A percentile compares a stretch with the other conserved stretches of the same genome.
These are phyloP conservation scores for Epizoanthus fatuus DNA, from an alignment of 92 coral and sea anemone genomes.

Conservation along the genomic window DNA sequence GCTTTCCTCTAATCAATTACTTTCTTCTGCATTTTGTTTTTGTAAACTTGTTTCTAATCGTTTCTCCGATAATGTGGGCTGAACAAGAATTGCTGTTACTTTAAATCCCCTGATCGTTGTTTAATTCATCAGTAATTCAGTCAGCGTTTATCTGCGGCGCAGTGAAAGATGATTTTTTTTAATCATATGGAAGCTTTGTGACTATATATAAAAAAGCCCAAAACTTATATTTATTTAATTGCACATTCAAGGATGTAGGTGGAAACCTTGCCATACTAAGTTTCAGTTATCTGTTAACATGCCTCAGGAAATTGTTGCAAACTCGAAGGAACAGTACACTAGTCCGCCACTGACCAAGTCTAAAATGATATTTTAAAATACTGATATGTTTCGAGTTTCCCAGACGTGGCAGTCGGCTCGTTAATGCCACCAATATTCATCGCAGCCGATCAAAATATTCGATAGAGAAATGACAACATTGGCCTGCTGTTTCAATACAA, in stretches of 20 bases:
- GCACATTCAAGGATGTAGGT: not conserved
- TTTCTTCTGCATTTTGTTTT: constrained; percentile 35
- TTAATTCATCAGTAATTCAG: constrained; percentile 12
- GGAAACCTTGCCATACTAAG: not conserved
- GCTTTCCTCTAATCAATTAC: constrained; percentile 46
- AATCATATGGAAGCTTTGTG: not conserved
- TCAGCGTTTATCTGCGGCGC: not conserved
- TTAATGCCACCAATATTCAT: constrained; percentile 2
- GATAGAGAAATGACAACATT: constrained; percentile 16
- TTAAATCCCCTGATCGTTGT: not conserved
- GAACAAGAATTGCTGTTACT: not conserved
- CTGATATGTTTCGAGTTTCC: not conserved
- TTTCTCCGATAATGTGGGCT: constrained; percentile 19
- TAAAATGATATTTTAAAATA: too few relatives aligned
- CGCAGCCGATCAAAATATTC: constrained; percentile 1
- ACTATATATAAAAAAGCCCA: not conserved
- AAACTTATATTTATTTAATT: not conserved
- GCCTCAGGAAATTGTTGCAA: not conserved
- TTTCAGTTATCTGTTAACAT: not conserved
- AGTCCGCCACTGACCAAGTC: too few relatives aligned
- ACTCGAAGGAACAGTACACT: not conserved
- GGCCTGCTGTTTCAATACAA: constrained; percentile 39
- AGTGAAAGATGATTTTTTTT: not conserved
- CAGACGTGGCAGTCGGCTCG: not conserved
- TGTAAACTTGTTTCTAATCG: constrained; percentile 29